Conservation (phyloP, 2,888 invertebrate genomes). For the Andrena hattorfiana region DNA sequence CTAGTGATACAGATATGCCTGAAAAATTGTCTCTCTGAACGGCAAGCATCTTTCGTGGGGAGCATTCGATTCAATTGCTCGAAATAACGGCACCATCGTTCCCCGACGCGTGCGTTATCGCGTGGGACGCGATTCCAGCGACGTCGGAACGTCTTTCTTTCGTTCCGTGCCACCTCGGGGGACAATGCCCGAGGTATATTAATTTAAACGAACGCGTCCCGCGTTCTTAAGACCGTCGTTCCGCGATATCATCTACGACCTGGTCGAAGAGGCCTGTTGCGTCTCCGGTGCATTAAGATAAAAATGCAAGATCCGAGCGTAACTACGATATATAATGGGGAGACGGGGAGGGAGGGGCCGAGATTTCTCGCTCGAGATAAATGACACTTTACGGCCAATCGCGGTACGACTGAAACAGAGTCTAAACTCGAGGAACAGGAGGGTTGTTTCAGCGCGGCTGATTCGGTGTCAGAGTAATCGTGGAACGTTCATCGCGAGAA, state of each 20-base stretch:
- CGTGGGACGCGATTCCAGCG: conserved; percentile 2
- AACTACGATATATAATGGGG: neutral
- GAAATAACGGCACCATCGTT: conserved; percentile 23
- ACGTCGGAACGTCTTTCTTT: conserved; percentile 8
- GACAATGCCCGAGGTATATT: conserved; percentile 35
- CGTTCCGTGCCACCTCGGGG: conserved; percentile 7
- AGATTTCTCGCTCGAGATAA: conserved; percentile 11
- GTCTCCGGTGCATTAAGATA: conserved; percentile 43
- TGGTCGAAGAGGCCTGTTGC: conserved; percentile 40
- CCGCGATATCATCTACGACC: conserved; percentile 37
- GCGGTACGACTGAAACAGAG: neutral
- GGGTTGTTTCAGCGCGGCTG: conserved; percentile 7
- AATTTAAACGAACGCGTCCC: conserved; percentile 38
- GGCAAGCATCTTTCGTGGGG: neutral
- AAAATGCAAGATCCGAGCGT: conserved; percentile 33
- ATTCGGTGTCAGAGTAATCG: conserved; percentile 49
- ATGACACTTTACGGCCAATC: conserved; percentile 7
- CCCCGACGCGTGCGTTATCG: neutral
- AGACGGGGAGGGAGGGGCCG: neutral
- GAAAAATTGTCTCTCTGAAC: neutral
- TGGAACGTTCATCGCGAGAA: conserved; percentile 27
- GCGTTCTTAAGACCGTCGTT: conserved; percentile 10
- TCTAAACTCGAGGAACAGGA: neutral
- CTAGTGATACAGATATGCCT: neutral
- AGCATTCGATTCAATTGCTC: conserved; percentile 27